Evolutionary conservation across 2,113 vertebrate genomes (phyloP), one percentile per base, ranked within the genome.

Genomic region (Caranx ignobilis): DNA sequence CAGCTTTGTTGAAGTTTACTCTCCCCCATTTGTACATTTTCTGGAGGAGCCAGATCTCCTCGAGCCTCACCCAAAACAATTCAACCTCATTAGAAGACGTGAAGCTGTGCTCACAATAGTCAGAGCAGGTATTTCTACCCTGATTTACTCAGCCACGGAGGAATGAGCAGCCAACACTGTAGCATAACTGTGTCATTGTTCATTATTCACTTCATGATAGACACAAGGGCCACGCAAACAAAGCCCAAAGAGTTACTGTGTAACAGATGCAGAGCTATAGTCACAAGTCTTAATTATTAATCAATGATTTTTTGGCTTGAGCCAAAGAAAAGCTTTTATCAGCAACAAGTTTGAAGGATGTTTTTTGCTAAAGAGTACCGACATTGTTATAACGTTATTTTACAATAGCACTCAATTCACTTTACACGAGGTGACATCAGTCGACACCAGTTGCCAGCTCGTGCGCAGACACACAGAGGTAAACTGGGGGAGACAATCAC

Each of bases 321-420:
- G 2, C 39, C 50, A 37, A 37, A 8, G 26, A 1, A 39, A 43
- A 41, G 21, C 26, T n/a, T 31, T 34, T 0, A 35, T 9, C 18
- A 19, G 67, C 61, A 82, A 77, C 61, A 77, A 66, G 72, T 76
- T 11, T 45, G 19, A 35, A 21, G 12, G 47, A 26, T 26, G 2
- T 21, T 19, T 1, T 54, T 21, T 37, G 10, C 16, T 18, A n/a
- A 1, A 41, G 9, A 41, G 21, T 10, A n/a, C 19, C 9, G 8
- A 21, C 11, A 55, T 15, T 34, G 10, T 34, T 18, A 4, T 16
- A 37, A 35, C 2, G 3, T 19, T 63, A 18, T 56, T 0, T 45
- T 6, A 47, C 7, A 3, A 32, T 31, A 12, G 2, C 47, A 55
- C 32, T 37, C 18, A 19, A 1, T 52, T 43, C 19, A 18, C 11